Percentiles rank a stretch among this genome's conserved stretches.
Evolutionary conservation across 2,113 vertebrate genomes (phyloP).

Genomic region (Epinephelus lanceolatus): DNA sequence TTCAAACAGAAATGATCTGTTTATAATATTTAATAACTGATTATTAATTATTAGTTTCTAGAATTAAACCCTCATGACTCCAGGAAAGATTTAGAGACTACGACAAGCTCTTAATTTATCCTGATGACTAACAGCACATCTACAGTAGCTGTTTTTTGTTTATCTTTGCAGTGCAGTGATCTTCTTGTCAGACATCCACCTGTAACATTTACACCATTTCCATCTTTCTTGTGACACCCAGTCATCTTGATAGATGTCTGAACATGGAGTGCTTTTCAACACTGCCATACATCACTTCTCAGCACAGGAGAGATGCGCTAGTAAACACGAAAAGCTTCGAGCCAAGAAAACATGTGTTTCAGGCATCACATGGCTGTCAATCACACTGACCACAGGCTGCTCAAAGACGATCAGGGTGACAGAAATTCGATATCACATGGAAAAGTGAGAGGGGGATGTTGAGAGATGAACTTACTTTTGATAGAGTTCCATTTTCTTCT

Average conservation of each 20-base stretch:
- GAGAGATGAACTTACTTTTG: slow-evolving; percentile 83
- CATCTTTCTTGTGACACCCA: neutral
- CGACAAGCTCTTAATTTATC: neutral
- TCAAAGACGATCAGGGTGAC: neutral
- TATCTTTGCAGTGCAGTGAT: neutral
- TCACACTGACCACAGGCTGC: slow-evolving; percentile 41
- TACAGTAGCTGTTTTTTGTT: slow-evolving; percentile 1
- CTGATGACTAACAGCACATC: neutral
- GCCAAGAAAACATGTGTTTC: slow-evolving; percentile 63
- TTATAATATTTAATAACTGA: neutral
- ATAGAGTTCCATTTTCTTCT: slow-evolving; percentile 87
- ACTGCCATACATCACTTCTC: slow-evolving; percentile 9
- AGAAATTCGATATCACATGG: slow-evolving; percentile 32
- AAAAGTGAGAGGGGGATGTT: slow-evolving; percentile 1
- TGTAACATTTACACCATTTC: slow-evolving; percentile 27
- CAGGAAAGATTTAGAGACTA: neutral
- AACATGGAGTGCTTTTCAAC: slow-evolving; percentile 63
- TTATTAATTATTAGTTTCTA: neutral
- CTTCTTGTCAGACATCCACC: neutral
- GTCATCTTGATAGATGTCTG: slow-evolving; percentile 52
- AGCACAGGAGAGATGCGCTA: slow-evolving; percentile 5
- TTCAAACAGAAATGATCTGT: neutral
- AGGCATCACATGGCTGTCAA: slow-evolving; percentile 46
- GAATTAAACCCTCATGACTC: neutral
- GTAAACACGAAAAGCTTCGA: slow-evolving; percentile 69